A percentile compares a stretch with the other conserved stretches of the same genome.
phyloP scores from a whole-genome alignment of 2,888 invertebrate species.

The Nudaria mundana region DNA sequence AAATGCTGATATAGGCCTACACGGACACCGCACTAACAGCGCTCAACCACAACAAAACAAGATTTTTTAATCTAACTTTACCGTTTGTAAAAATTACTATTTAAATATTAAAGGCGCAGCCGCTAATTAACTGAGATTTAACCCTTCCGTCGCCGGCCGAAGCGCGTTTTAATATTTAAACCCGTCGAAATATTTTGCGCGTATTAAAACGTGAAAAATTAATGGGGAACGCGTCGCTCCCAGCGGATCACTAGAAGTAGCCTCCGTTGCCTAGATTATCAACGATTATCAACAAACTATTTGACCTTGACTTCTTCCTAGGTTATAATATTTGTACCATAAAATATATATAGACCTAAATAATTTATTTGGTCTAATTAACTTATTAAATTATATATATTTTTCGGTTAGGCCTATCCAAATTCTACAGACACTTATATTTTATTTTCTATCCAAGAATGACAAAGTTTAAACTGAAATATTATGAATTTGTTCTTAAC shows the following conservation, averaged over 20 bases:
- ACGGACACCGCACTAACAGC: conserved; percentile 41
- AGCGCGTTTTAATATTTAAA: conserved; percentile 74
- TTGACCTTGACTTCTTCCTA: conserved; percentile 22
- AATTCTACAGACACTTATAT: no score
- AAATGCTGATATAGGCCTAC: conserved; percentile 72
- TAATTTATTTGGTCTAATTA: no score
- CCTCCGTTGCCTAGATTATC: conserved; percentile 10
- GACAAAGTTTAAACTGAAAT: no score
- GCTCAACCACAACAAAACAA: conserved; percentile 60
- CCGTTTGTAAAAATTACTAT: conserved; percentile 81
- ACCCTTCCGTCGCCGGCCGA: conserved; percentile 79
- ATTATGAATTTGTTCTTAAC: no score
- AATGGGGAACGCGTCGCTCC: conserved; percentile 56
- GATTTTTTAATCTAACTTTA: conserved; percentile 80
- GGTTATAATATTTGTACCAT: conserved; percentile 6
- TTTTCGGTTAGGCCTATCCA: no score
- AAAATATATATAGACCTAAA: no score
- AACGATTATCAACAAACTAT: conserved; percentile 10
- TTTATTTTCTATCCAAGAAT: no score
- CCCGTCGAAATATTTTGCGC: conserved; percentile 78
- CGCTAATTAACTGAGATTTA: conserved; percentile 80
- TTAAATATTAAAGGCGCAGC: conserved; percentile 75
- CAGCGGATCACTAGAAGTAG: conserved; percentile 32
- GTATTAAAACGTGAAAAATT: conserved; percentile 80
- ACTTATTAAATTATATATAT: no score